Evolutionary conservation across 2,113 vertebrate species (phyloP), one percentile per base, ranked within the genome.

Genomic region (Eptesicus fuscus): DNA sequence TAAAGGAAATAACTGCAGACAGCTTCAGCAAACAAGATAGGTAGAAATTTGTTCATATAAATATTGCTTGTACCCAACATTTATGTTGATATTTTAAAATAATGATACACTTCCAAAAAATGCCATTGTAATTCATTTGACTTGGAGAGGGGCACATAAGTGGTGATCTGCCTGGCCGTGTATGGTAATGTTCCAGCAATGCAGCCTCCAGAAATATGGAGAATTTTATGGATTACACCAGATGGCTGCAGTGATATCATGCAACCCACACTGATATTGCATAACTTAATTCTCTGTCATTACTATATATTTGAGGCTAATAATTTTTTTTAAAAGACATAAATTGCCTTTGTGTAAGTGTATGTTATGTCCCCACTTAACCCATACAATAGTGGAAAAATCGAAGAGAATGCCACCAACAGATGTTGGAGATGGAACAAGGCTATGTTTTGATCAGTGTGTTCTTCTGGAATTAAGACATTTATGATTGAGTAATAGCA

Each of bases 381-480:
- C 65, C 70, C 47, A 85, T 51, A 65, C 42, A 92, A 80, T 44
- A 11, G 53, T 32, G n/a, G 28, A 8, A 30, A 85, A 91, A 76
- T 89, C 79, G 70, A 61, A 91, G 49, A 93, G 63, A 74, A 65
- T 61, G 22, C 42, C 16, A 70, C 74, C 42, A 70, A 63, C 95
- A 95, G 79, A 94, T 91, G 79, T 71, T 79, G 79, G 74, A 91
- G 18, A 12, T 67, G 73, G 44, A 94, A 88, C 9, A 95, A 86
- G 35, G 4, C n/a, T 83, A 37, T 70, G 83, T 87, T 80, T 74
- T 56, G 61, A 96, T 79, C 49, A 83, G 17, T 61, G 49, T 93
- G 73, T 79, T 96, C 78, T 88, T 95, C 93, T n/a, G 20, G 78
- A 94, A 59, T 97, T 65, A 90, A 86, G 61, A 90, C 37, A 74